Conservation (phyloP, 2,888 invertebrate genomes). For the Megastigmus dorsalis region DNA sequence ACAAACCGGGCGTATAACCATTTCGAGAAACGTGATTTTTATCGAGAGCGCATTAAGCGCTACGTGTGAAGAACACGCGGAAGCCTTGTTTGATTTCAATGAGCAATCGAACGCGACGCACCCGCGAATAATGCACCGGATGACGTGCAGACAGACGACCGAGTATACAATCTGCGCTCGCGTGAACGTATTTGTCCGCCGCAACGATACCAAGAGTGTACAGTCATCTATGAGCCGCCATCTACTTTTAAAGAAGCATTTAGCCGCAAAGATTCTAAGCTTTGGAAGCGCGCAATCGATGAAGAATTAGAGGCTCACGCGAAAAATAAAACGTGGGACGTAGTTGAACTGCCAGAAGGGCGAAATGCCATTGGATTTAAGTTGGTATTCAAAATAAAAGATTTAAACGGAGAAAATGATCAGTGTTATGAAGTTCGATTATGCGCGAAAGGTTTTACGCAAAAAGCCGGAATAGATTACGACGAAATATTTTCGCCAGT, state of each 20-base stretch:
- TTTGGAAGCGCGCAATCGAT: constrained; percentile 21
- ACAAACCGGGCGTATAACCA: too few relatives aligned
- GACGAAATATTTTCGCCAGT: constrained; percentile 44
- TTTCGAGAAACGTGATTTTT: not conserved
- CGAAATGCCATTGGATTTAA: constrained; percentile 31
- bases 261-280: not conserved
- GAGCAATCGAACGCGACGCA: not conserved
- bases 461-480: constrained; percentile 36
- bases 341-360: constrained; percentile 19
- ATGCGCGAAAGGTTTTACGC: constrained; percentile 37
- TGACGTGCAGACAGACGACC: not conserved
- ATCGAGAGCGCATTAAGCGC: not conserved
- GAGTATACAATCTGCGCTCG: not conserved
- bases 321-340: constrained; percentile 18
- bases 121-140: not conserved
- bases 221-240: not conserved
- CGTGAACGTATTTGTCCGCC: not conserved
- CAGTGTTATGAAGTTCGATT: constrained; percentile 33
- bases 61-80: not conserved
- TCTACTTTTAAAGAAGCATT: not conserved
- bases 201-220: not conserved
- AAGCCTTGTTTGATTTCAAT: not conserved
- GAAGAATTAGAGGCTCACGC: constrained; percentile 32
- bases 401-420: not conserved
- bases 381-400: constrained; percentile 29